Evolutionary conservation across 2,113 vertebrate genomes (phyloP), one percentile per base, ranked within the genome.

Genomic region (Thermophis baileyi): DNA sequence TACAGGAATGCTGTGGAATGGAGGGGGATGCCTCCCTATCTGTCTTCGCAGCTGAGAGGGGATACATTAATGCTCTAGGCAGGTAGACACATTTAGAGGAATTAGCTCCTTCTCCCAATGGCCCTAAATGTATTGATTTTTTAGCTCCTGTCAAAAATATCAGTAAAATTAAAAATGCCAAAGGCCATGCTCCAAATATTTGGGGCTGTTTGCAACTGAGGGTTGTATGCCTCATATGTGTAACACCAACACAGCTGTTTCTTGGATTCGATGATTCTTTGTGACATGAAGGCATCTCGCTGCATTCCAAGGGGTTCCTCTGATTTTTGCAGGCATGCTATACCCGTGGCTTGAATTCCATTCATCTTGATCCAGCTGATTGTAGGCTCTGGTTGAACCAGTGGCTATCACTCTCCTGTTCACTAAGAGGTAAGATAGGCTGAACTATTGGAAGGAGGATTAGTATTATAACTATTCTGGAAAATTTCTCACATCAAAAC

Each of bases 371-470:
- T 53, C 11, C 93, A 30, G 89, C 96, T 0, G 97, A 98, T 94
- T 99, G 98, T 95, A 95, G 95, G 0, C 97, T 97, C 30, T 99
- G 99, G 99, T 97, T 99, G 93, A 96, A 96, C 90, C 98, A 98
- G 91, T 99, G 99, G 99, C 97, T 99, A 4, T 94, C 98, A 87
- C 96, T 99, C 46, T 99, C 99, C 63, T 96, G 97, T 9, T 95
- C 96, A 22, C 95, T 99, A 27, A 98, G 98, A 98, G 98, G 99
- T 99, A 93, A 96, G 87, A 22, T 27, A 0, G 11, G 63, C 44
- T 0, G 2, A 0, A 50, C 53, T 27, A 2, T 6, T 30, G 49
- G 16, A 53, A 20, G 27, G 12, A 27, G 0, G 8, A 0, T 85
- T 46, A 1, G 0, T 2, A 12, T 1, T 3, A 86, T 0, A 24